Evolutionary conservation across 2,113 vertebrate genomes (phyloP).

Genomic region (Pipa parva): DNA sequence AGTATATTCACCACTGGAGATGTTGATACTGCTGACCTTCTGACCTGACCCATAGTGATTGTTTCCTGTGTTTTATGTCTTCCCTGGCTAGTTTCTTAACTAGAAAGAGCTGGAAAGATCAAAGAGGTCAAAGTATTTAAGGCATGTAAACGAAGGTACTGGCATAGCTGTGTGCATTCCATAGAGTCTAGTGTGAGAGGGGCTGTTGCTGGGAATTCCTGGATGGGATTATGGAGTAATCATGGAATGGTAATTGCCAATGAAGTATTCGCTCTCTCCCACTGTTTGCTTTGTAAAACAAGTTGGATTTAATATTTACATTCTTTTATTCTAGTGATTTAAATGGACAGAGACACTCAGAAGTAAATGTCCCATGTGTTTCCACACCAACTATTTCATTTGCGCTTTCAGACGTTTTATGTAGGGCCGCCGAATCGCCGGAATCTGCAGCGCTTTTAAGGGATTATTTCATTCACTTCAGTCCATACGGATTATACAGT

Average conservation of each 20-base stretch:
- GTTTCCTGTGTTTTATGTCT: constrained; percentile 29
- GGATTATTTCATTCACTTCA: too few relatives aligned
- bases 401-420: too few relatives aligned
- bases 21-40: constrained; percentile 13
- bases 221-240: constrained; percentile 25
- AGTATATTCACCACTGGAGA: background rate
- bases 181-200: background rate
- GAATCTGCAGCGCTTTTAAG: too few relatives aligned
- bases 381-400: too few relatives aligned
- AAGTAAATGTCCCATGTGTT: too few relatives aligned
- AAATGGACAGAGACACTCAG: too few relatives aligned
- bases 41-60: constrained; percentile 20
- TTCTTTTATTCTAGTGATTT: too few relatives aligned
- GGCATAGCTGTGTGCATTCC: constrained; percentile 16
- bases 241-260: background rate
- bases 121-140: constrained; percentile 35
- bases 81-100: constrained; percentile 10
- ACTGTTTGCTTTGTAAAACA: background rate
- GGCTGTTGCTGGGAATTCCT: background rate
- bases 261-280: background rate
- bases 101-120: background rate
- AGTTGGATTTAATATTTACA: too few relatives aligned
- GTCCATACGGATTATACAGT: too few relatives aligned
- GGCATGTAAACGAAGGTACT: constrained; percentile 22
- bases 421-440: too few relatives aligned